Evolutionary conservation across 1,140 invertebrate genomes (phyloP), one percentile per base, ranked within the genome.

Genomic region (Medauroidea extradentata): DNA sequence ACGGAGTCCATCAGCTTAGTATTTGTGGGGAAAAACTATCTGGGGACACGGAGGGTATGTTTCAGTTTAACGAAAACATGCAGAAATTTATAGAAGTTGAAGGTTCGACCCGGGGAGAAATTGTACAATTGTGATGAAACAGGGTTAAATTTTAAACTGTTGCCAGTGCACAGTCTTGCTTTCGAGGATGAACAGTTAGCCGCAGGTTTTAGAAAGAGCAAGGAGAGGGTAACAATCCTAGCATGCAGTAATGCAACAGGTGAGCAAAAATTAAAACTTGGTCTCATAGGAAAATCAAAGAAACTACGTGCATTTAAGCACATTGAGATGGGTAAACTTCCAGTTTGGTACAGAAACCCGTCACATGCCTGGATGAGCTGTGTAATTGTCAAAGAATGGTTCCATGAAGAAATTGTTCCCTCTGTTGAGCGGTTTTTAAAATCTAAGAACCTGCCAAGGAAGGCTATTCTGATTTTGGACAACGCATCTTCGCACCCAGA

Each of bases 261-360:
- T 39, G 61, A 27, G 18, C 72, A 73, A 61, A 61, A 61, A 61
- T 65, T 74, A n/a, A 68, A 68, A 42, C 53, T 73, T 51, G 44
- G 72, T 52, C 63, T 74, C 34, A 57, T 74, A 64, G 71, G 69
- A 42, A 73, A 74, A 72, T 65, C 70, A 57, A 69, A 71, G 52
- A 71, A 71, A 57, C 70, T 67, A 58, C 16, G 64, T 1, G 63
- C 66, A 63, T 72, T 74, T 55, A 71, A 69, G 69, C 67, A 71
- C 53, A 65, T 68, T 62, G 27, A 25, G 21, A 34, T 34, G 29
- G 29, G 29, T 34, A 38, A 18, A 39, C 62, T 72, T 62, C 70
- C 68, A 57, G 66, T 73, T 53, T 57, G 63, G 48, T 71, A 71
- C 61, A 65, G 67, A n/a, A 54, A 53, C 53, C 65, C 67, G 63